Evolutionary conservation across 1,140 invertebrate species (phyloP).

Genomic region (Drosophila auraria): DNA sequence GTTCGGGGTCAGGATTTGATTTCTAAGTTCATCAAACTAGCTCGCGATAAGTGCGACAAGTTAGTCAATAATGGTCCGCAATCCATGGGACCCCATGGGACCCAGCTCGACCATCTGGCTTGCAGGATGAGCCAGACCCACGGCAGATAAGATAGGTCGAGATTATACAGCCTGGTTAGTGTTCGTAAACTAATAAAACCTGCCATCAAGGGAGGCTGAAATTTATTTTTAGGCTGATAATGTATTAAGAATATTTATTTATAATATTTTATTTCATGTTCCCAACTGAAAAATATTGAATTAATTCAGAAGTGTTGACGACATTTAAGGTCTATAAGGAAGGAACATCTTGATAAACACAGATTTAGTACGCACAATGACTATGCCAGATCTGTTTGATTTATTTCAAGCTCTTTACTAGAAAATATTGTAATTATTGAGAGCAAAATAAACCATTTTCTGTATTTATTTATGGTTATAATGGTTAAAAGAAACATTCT

Average conservation of each 20-base stretch:
- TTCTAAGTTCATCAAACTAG: slow-evolving; percentile 25
- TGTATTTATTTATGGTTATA: too few species aligned
- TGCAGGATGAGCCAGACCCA: slow-evolving; percentile 8
- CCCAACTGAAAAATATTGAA: background rate
- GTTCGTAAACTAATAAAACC: background rate
- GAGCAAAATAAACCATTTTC: too few species aligned
- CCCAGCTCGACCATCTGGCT: slow-evolving; percentile 12
- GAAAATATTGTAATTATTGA: too few species aligned
- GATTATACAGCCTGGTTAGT: background rate
- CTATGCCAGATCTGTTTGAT: too few species aligned
- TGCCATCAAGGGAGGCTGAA: background rate
- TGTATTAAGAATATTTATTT: background rate
- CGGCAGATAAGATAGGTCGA: slow-evolving; percentile 24
- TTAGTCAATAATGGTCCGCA: slow-evolving; percentile 3
- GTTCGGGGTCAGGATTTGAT: slow-evolving; percentile 12
- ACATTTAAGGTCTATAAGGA: too few species aligned
- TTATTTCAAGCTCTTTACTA: too few species aligned
- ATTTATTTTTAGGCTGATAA: background rate
- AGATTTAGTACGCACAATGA: too few species aligned
- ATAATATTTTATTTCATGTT: background rate
- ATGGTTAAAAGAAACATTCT: background rate
- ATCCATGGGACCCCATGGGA: background rate
- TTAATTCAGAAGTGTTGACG: background rate
- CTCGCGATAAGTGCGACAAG: slow-evolving; percentile 31
- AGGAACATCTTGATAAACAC: too few species aligned